phyloP scores from a whole-genome alignment of 1,140 invertebrate genomes.

The Teleogryllus occipitalis region DNA sequence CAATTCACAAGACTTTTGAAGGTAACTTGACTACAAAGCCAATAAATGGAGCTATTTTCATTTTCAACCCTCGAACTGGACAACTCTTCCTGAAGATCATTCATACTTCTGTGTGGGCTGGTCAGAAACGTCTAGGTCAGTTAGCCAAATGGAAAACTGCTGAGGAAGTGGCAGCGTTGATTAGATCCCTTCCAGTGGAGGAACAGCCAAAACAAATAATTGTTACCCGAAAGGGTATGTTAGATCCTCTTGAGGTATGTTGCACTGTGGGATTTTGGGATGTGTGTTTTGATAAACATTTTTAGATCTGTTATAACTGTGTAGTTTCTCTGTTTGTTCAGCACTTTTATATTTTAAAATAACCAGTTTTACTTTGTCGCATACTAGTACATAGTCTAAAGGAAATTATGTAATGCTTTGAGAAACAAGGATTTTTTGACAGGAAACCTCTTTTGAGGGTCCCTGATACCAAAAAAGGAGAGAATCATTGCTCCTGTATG shows the following conservation, averaged over 20 bases:
- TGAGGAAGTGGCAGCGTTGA: constrained; percentile 98
- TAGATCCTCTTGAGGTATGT: constrained; percentile 89
- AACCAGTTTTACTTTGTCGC: too few relatives aligned
- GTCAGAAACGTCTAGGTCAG: constrained; percentile 85
- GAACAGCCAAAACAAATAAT: constrained; percentile 99
- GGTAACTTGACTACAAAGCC: constrained; percentile 99
- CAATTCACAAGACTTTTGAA: constrained; percentile 99
- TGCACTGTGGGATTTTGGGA: not conserved
- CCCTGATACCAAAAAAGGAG: too few relatives aligned
- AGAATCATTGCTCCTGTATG: too few relatives aligned
- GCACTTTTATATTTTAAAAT: too few relatives aligned
- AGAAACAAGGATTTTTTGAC: too few relatives aligned
- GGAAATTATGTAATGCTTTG: too few relatives aligned
- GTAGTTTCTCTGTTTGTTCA: too few relatives aligned
- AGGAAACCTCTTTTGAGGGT: too few relatives aligned
- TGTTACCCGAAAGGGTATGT: constrained; percentile 98
- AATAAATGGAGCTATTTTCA: constrained; percentile 99
- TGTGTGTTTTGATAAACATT: too few relatives aligned
- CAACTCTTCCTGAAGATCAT: constrained; percentile 99
- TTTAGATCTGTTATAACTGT: too few relatives aligned
- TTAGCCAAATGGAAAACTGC: constrained; percentile 99
- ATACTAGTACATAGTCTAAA: too few relatives aligned
- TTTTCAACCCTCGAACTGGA: constrained; percentile 99
- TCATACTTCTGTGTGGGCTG: constrained; percentile 99
- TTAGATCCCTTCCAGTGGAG: constrained; percentile 96